Evolutionary conservation across 2,797 vertebrate genomes (phyloP).

Genomic region (Notolepis coatsorum): DNA sequence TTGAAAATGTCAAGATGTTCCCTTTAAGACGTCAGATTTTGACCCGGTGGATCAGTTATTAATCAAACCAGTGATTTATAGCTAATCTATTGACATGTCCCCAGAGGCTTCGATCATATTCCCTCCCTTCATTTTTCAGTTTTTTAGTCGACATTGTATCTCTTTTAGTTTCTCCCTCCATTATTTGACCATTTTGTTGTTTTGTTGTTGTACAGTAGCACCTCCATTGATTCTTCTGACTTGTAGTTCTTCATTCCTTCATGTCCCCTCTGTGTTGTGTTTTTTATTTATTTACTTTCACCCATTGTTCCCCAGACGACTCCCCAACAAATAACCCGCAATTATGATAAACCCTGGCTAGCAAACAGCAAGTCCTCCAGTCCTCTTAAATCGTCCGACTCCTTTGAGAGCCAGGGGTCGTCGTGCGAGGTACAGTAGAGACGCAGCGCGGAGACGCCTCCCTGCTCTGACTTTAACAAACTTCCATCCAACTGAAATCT

Average conservation of each 20-base stretch:
- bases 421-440: constrained; percentile 96
- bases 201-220: no score
- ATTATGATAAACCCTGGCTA: constrained; percentile 99
- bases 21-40: neutral
- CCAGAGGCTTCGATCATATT: constrained; percentile 9
- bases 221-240: no score
- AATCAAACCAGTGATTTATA: no score
- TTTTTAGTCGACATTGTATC: no score
- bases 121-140: constrained; percentile 15
- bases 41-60: no score
- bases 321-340: constrained; percentile 97
- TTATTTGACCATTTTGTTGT: constrained; percentile 38
- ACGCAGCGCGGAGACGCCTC: constrained; percentile 68
- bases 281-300: neutral
- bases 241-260: constrained; percentile 14
- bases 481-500: constrained; percentile 68
- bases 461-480: constrained; percentile 70
- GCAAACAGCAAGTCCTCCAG: constrained; percentile 99
- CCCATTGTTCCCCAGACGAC: constrained; percentile 97
- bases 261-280: constrained; percentile 1
- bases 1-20: neutral
- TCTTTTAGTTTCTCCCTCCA: constrained; percentile 3
- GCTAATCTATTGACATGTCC: no score
- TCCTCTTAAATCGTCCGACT: constrained; percentile 96
- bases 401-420: constrained; percentile 93